Evolutionary conservation across 2,797 vertebrate species (phyloP).

Genomic region (Malacoctenus gilli): DNA sequence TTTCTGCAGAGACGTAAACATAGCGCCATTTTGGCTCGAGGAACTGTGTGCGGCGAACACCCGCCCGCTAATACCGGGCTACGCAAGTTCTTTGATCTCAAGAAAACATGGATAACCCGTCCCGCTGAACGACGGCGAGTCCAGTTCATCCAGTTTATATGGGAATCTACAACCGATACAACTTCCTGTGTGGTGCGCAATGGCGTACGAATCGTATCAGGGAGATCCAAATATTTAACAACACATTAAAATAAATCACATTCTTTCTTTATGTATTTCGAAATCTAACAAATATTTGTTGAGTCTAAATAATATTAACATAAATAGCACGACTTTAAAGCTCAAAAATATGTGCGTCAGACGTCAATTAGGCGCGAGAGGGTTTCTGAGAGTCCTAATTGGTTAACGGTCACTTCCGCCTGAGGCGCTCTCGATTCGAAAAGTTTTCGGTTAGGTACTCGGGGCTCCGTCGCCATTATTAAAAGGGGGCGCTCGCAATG

Average conservation of each 20-base stretch:
- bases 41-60: conserved; percentile 35
- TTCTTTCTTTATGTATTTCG: not conserved
- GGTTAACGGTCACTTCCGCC: conserved; percentile 60
- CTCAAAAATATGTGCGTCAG: not conserved
- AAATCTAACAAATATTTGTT: no score
- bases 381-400: conserved; percentile 49
- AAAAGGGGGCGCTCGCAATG: conserved; percentile 21
- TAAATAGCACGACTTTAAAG: fast-evolving
- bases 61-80: not conserved
- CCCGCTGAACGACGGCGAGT: fast-evolving
- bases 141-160: fast-evolving
- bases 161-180: conserved; percentile 33
- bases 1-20: conserved; percentile 72
- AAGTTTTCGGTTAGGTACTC: conserved; percentile 38
- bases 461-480: conserved; percentile 52
- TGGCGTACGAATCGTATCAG: not conserved
- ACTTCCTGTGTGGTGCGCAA: conserved; percentile 43
- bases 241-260: not conserved
- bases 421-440: conserved; percentile 57
- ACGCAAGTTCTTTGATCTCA: conserved; percentile 1
- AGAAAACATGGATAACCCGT: conserved; percentile 21
- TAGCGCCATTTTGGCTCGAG: conserved; percentile 77
- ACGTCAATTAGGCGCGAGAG: conserved; percentile 33
- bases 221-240: not conserved
- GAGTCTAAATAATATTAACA: fast-evolving